Evolutionary conservation across 2,888 invertebrate species (phyloP).

Genomic region (Octonoba sinensis): DNA sequence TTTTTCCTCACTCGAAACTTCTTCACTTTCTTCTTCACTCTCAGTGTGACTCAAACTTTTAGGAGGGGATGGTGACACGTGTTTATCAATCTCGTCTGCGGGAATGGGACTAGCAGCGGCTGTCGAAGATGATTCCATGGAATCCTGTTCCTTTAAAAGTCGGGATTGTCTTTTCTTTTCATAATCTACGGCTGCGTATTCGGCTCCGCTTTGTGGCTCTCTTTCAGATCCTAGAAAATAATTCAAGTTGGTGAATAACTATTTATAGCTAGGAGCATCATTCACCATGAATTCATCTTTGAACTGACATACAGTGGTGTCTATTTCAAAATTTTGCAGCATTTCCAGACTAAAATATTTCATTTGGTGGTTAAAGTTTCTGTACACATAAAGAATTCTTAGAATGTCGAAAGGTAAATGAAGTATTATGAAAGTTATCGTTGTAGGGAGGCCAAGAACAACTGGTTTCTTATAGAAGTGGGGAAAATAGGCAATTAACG

Average conservation of each 20-base stretch:
- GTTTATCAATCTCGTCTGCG: constrained; percentile 25
- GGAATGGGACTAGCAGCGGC: constrained; percentile 52
- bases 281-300: too few species aligned
- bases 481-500: too few species aligned
- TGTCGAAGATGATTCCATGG: constrained; percentile 45
- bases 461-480: too few species aligned
- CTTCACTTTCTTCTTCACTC: constrained; percentile 24
- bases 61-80: constrained; percentile 27
- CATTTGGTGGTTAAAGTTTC: too few species aligned
- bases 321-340: too few species aligned
- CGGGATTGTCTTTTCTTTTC: constrained; percentile 56
- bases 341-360: too few species aligned
- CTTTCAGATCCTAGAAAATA: background rate
- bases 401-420: too few species aligned
- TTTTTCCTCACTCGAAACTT: constrained; percentile 29
- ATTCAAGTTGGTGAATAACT: background rate
- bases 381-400: too few species aligned
- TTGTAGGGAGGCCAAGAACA: too few species aligned
- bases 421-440: too few species aligned
- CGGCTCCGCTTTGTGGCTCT: constrained; percentile 10
- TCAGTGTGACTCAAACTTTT: constrained; percentile 6
- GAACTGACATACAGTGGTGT: too few species aligned
- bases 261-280: too few species aligned
- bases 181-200: constrained; percentile 52
- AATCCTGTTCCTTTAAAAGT: constrained; percentile 54